Conservation (phyloP, 2,888 invertebrate species). For the Epistrophella euchroma region DNA sequence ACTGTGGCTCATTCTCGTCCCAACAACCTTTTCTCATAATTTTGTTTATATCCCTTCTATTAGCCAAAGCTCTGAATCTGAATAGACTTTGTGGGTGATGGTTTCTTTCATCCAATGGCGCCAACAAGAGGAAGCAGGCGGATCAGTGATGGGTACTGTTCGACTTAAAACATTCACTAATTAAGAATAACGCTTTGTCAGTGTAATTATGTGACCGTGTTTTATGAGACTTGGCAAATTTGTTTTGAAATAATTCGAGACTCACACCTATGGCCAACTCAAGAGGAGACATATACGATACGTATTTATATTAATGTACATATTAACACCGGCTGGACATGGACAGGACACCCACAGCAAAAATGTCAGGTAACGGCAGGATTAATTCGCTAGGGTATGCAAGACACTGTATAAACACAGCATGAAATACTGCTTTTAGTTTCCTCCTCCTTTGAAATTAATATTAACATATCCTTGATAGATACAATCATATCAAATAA, state of each 20-base stretch:
- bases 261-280: conserved; percentile 48
- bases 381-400: conserved; percentile 58
- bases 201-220: conserved; percentile 57
- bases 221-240: conserved; percentile 62
- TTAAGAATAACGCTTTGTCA: conserved; percentile 60
- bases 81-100: conserved; percentile 11
- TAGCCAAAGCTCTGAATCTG: background rate
- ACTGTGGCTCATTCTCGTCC: background rate
- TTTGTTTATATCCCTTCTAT: background rate
- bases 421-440: background rate
- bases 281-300: conserved; percentile 21
- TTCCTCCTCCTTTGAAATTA: background rate
- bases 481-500: background rate
- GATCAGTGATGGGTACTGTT: background rate
- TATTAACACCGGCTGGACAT: conserved; percentile 41
- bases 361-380: conserved; percentile 59
- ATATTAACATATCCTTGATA: background rate
- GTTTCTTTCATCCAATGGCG: conserved; percentile 29
- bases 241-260: conserved; percentile 58
- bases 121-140: background rate
- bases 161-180: conserved; percentile 44
- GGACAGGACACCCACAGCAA: conserved; percentile 42
- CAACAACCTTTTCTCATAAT: conserved; percentile 13
- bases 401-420: conserved; percentile 36
- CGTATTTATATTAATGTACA: background rate